Percentiles rank a stretch among this genome's conserved stretches.
These are phyloP conservation scores for Nymphalis c-album DNA, from an alignment of 2,888 invertebrate species.

Conservation along the genomic window DNA sequence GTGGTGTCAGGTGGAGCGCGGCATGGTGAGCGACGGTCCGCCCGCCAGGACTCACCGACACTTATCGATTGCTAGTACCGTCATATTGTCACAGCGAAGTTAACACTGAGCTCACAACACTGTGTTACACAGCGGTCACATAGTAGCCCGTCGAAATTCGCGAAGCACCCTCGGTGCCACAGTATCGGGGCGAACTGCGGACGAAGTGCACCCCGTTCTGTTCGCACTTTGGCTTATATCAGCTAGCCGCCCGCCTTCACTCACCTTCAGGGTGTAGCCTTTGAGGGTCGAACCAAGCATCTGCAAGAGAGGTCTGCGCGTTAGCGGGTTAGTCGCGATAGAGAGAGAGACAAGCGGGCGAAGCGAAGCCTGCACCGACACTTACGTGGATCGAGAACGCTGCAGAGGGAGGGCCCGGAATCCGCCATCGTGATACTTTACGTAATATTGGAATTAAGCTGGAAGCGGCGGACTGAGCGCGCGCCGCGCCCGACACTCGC, in stretches of 20 bases:
- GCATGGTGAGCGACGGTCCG: neutral
- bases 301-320: conserved; percentile 86
- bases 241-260: conserved; percentile 59
- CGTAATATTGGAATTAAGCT: conserved; percentile 64
- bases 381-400: conserved; percentile 77
- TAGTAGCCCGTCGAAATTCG: conserved; percentile 40
- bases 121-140: conserved; percentile 41
- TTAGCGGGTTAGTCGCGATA: conserved; percentile 81
- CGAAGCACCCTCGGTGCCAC: conserved; percentile 30
- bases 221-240: conserved; percentile 53
- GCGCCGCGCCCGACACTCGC: conserved; percentile 80
- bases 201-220: conserved; percentile 41
- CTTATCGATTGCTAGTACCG: conserved; percentile 40
- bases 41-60: conserved; percentile 34
- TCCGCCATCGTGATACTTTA: conserved; percentile 75
- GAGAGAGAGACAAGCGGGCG: conserved; percentile 60
- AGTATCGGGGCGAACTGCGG: neutral
- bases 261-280: conserved; percentile 95
- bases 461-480: conserved; percentile 65
- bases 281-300: conserved; percentile 96
- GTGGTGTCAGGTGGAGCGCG: conserved; percentile 26
- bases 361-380: conserved; percentile 50
- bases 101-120: conserved; percentile 47
- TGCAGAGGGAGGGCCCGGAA: conserved; percentile 76
- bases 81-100: conserved; percentile 40